phyloP scores from a whole-genome alignment of 1,140 invertebrate genomes.

The Calephelis virginiensis region DNA sequence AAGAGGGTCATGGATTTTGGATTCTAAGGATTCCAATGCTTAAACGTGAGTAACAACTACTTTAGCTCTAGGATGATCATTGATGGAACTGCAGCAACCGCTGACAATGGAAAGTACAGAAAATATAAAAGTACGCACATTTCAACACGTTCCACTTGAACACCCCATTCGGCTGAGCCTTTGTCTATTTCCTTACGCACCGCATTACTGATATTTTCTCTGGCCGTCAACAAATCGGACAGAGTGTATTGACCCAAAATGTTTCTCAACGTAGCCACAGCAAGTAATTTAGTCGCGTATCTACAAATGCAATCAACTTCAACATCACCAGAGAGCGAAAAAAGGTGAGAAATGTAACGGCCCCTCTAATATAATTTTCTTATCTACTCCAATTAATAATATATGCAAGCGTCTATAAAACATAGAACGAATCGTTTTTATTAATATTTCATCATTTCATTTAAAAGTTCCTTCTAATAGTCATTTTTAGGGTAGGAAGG shows the following conservation, averaged over 20 bases:
- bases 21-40: too few species aligned
- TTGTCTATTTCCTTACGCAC: slow-evolving; percentile 46
- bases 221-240: slow-evolving; percentile 90
- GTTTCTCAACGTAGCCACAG: slow-evolving; percentile 90
- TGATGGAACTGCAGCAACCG: not conserved
- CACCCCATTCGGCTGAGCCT: slow-evolving; percentile 45
- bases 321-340: not conserved
- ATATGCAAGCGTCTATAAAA: too few species aligned
- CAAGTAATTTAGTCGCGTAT: slow-evolving; percentile 85
- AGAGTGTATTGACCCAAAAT: slow-evolving; percentile 94
- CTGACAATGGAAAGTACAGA: too few species aligned
- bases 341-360: not conserved
- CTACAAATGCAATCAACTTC: slow-evolving; percentile 36
- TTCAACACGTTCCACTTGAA: slow-evolving; percentile 56
- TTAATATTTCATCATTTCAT: too few species aligned
- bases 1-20: too few species aligned
- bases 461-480: too few species aligned
- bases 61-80: not conserved
- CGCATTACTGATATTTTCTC: slow-evolving; percentile 88
- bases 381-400: too few species aligned
- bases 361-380: not conserved
- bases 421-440: too few species aligned
- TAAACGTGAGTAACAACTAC: too few species aligned
- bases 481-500: too few species aligned
- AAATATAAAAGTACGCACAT: slow-evolving; percentile 36